Evolutionary conservation across 2,797 vertebrate species (phyloP).

Genomic region (Phrynocephalus guinanensis): DNA sequence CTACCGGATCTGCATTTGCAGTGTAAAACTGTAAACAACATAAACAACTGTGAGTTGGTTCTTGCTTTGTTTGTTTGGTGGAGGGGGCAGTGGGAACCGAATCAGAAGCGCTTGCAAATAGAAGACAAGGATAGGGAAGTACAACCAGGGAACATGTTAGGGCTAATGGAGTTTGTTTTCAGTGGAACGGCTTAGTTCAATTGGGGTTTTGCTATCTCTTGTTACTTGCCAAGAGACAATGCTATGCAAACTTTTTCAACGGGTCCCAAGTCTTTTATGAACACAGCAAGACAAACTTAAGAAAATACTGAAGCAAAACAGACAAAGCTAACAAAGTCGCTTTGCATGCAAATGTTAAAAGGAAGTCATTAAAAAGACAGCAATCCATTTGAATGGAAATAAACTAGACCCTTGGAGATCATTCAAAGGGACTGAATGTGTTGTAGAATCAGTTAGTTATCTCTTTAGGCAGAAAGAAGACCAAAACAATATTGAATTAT

Average conservation of each 20-base stretch:
- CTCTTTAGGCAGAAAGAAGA: background rate
- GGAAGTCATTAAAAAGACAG: constrained; percentile 57
- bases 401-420: constrained; percentile 39
- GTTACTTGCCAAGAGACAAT: constrained; percentile 71
- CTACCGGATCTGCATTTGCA: constrained; percentile 43
- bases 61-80: constrained; percentile 56
- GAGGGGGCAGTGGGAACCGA: constrained; percentile 46
- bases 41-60: constrained; percentile 41
- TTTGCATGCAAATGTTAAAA: constrained; percentile 60
- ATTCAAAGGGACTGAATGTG: background rate
- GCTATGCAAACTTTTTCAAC: constrained; percentile 58
- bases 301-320: constrained; percentile 62
- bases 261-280: constrained; percentile 60
- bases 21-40: constrained; percentile 48
- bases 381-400: constrained; percentile 44
- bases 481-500: background rate
- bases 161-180: constrained; percentile 70
- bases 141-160: constrained; percentile 62
- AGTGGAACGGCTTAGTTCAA: constrained; percentile 63
- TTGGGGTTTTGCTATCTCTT: constrained; percentile 66
- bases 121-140: constrained; percentile 60
- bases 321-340: constrained; percentile 21
- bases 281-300: constrained; percentile 60
- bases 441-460: background rate
- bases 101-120: constrained; percentile 31